These are phyloP conservation scores for Fregetta grallaria DNA, from an alignment of 2,113 vertebrate genomes.

Conservation along the genomic window DNA sequence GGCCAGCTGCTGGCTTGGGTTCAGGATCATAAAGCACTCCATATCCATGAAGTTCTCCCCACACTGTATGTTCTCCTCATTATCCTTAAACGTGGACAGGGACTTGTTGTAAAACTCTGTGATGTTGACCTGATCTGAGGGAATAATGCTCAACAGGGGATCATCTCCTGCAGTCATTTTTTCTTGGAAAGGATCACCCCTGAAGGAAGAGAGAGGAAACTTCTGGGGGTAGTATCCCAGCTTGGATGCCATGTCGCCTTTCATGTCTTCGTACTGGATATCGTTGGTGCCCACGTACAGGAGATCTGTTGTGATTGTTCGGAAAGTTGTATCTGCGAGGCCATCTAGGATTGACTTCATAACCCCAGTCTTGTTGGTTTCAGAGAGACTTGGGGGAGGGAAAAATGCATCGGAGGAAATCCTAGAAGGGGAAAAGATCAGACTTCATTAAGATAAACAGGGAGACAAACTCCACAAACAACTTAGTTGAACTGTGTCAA, in stretches of 20 bases:
- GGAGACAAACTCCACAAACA: neutral
- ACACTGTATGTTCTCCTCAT: slow-evolving; percentile 88
- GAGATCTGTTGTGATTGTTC: slow-evolving; percentile 96
- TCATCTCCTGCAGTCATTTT: slow-evolving; percentile 90
- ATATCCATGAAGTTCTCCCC: slow-evolving; percentile 99
- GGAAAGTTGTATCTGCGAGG: slow-evolving; percentile 96
- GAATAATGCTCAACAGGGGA: slow-evolving; percentile 82
- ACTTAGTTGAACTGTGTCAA: neutral
- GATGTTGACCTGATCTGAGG: slow-evolving; percentile 87
- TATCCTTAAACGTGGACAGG: slow-evolving; percentile 81
- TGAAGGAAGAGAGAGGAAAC: slow-evolving; percentile 89
- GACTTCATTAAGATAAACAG: slow-evolving; percentile 30
- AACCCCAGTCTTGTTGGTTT: slow-evolving; percentile 75
- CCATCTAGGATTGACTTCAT: slow-evolving; percentile 97
- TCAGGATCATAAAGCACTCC: slow-evolving; percentile 99
- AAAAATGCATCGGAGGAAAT: slow-evolving; percentile 35
- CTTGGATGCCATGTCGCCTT: slow-evolving; percentile 87
- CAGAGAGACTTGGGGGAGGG: slow-evolving; percentile 26
- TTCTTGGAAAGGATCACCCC: slow-evolving; percentile 88
- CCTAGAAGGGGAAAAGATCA: slow-evolving; percentile 70
- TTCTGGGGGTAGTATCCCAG: slow-evolving; percentile 89
- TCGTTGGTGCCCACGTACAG: slow-evolving; percentile 93
- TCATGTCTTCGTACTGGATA: slow-evolving; percentile 89
- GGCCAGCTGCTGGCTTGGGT: slow-evolving; percentile 95
- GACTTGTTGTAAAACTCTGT: slow-evolving; percentile 92